Conservation (phyloP, 2,888 invertebrate species). For the Nipponacmea schrenckii region DNA sequence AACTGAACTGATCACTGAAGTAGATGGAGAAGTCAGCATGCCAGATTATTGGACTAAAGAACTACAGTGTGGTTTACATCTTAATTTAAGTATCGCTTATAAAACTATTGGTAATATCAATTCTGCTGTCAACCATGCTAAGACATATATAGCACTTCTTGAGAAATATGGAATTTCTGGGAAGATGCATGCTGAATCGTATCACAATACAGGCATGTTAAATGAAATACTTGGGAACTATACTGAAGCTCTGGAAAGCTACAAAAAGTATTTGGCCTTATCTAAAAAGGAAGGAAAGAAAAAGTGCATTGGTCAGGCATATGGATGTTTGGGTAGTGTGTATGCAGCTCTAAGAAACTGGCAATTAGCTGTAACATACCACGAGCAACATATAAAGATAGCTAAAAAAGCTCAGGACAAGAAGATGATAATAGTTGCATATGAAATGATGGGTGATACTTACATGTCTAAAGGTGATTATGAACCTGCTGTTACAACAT, state of each 20-base stretch:
- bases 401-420: conserved; percentile 45
- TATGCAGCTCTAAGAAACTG: conserved; percentile 57
- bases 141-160: conserved; percentile 34
- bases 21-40: conserved; percentile 36
- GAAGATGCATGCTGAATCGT: conserved; percentile 46
- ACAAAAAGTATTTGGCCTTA: conserved; percentile 50
- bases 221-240: conserved; percentile 59
- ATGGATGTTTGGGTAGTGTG: conserved; percentile 62
- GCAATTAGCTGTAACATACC: conserved; percentile 54
- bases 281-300: conserved; percentile 49
- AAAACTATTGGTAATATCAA: conserved; percentile 60
- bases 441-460: conserved; percentile 61
- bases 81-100: conserved; percentile 65
- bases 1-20: conserved; percentile 43
- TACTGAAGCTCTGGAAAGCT: conserved; percentile 55
- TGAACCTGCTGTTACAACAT: conserved; percentile 47
- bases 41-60: conserved; percentile 63
- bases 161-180: conserved; percentile 16
- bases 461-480: conserved; percentile 52
- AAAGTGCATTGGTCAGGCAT: conserved; percentile 56
- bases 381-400: conserved; percentile 58
- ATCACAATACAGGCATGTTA: conserved; percentile 61
- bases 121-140: conserved; percentile 55
- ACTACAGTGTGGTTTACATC: conserved; percentile 59
- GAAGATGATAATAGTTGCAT: conserved; percentile 48